Evolutionary conservation across 1,140 invertebrate species (phyloP).

Genomic region (Drosophila ogumai): DNA sequence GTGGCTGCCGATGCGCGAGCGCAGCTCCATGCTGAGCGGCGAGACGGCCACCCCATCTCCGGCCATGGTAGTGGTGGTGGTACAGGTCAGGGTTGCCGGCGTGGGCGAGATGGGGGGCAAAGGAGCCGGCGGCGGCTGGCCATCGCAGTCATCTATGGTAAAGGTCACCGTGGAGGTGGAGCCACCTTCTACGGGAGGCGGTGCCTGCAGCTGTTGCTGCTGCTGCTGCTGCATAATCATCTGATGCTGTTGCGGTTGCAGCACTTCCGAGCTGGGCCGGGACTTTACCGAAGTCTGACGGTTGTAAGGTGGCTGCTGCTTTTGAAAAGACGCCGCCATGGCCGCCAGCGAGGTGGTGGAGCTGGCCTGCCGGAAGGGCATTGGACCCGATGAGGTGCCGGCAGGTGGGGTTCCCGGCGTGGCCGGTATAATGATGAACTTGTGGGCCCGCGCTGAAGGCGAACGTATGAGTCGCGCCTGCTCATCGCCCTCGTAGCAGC

Average conservation of each 20-base stretch:
- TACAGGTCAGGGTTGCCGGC: constrained; percentile 63
- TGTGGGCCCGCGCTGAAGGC: constrained; percentile 68
- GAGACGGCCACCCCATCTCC: constrained; percentile 55
- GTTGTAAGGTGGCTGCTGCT: constrained; percentile 46
- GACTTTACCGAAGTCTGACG: constrained; percentile 55
- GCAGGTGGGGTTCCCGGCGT: constrained; percentile 51
- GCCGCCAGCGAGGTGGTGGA: constrained; percentile 67
- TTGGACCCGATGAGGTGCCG: constrained; percentile 13
- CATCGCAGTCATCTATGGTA: constrained; percentile 74
- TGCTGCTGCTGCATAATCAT: constrained; percentile 21
- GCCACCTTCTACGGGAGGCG: constrained; percentile 19
- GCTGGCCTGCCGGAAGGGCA: constrained; percentile 70
- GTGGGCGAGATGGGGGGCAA: constrained; percentile 38
- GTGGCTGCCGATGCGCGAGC: constrained; percentile 66
- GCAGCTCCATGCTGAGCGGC: constrained; percentile 63
- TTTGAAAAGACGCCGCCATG: constrained; percentile 65
- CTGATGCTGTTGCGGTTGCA: constrained; percentile 46
- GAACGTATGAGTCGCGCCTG: constrained; percentile 70
- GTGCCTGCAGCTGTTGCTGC: constrained; percentile 5
- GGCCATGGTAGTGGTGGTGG: constrained; percentile 74
- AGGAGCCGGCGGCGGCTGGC: constrained; percentile 15
- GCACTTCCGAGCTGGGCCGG: constrained; percentile 67
- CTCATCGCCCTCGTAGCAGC: constrained; percentile 73
- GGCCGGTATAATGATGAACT: constrained; percentile 80
- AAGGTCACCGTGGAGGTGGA: constrained; percentile 77